These are phyloP conservation scores for Nudaria mundana DNA, from an alignment of 2,888 invertebrate genomes.

Conservation along the genomic window DNA sequence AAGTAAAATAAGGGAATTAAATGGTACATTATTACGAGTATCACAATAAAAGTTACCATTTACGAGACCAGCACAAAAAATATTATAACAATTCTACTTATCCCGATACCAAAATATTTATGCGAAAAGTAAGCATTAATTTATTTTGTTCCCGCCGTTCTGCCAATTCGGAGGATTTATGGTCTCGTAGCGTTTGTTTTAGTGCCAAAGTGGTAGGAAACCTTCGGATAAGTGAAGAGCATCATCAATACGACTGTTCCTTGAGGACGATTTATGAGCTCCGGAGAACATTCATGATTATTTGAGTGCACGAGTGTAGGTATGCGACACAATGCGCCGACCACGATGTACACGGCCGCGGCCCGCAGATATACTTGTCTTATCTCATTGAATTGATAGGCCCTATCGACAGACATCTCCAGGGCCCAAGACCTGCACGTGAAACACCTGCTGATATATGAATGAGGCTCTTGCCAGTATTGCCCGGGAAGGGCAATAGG, in stretches of 20 bases:
- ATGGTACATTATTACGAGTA: no score
- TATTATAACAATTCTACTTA: constrained; percentile 9
- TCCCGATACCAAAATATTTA: constrained; percentile 10
- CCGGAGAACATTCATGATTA: constrained; percentile 13
- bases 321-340: background rate
- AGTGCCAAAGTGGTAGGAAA: constrained; percentile 14
- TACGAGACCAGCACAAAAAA: constrained; percentile 4
- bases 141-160: constrained; percentile 37
- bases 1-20: no score
- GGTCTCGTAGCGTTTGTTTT: constrained; percentile 34
- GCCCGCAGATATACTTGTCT: background rate
- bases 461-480: no score
- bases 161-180: constrained; percentile 35
- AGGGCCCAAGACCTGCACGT: no score
- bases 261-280: constrained; percentile 10
- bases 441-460: no score
- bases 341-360: no score
- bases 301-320: constrained; percentile 3
- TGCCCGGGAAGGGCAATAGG: no score
- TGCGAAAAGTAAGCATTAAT: constrained; percentile 26
- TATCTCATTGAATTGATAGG: background rate
- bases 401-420: no score
- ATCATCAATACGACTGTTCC: constrained; percentile 8
- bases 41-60: constrained; percentile 3
- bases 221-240: constrained; percentile 8